Base-by-base conservation (phyloP, 1,140 invertebrate species). In the Sycophila sp. region DNA sequence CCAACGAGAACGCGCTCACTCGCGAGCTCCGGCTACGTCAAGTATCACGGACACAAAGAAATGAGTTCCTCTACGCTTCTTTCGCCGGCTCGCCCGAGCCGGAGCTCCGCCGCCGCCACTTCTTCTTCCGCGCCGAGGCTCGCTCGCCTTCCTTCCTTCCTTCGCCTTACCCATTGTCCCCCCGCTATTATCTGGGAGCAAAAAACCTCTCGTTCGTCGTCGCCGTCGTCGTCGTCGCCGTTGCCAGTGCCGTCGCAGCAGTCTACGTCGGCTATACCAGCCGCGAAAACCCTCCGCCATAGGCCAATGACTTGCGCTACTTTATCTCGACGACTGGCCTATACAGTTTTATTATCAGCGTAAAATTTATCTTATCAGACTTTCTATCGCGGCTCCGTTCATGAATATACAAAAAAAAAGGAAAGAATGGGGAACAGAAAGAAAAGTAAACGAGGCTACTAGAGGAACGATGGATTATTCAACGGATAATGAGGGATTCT, bases 1-100 rank as follows among this genome's bases (percentile, higher is more conserved):
- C 17, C 32, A 72, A 51, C 38, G 63, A 73, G 75, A 73, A 73
- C 72, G 71, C 75, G 72, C 73, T n/a, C n/a, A 67, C 75, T 49
- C 59, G 60, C 70, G 71, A 72, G 67, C 73, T 68, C 71, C 65
- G 58, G 60, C 60, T 64, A 49, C 69, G 60, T 63, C 69, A 56
- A 64, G 60, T 71, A 58, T 64, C 60, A 63, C 51, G 58, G 67
- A n/a, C 40, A 64, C 68, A 70, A 70, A 70, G 68, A 70, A 70
- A 70, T 70, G 68, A 70, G 68, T 64, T 59, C 40, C 26, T 60
- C 62, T 58, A 55, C 32, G 40, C 40, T 71, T 71, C 69, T 66
- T 71, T 70, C 36, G 55, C 42, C 28, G 34, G 6, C 34, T 32
- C 51, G 30, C 42, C 30, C 32, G 26, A 24, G n/a, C n/a, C n/a